A percentile compares a stretch with the other conserved stretches of the same genome.
These are phyloP conservation scores for Avahi laniger DNA, from an alignment of 2,797 vertebrate species.

Conservation along the genomic window DNA sequence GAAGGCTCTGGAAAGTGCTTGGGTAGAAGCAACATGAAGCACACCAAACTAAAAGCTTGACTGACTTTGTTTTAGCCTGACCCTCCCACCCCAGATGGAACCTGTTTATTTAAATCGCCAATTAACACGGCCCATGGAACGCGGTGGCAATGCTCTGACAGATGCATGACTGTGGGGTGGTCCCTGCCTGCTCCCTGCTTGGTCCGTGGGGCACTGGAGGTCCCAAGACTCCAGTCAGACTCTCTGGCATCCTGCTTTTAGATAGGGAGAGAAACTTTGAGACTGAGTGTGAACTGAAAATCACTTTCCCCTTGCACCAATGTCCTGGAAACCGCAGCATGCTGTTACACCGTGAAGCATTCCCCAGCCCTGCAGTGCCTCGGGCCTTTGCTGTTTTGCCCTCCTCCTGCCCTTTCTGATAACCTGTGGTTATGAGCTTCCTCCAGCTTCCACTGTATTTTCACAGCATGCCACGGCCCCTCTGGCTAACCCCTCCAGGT, in stretches of 20 bases:
- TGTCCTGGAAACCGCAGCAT: not conserved
- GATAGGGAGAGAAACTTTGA: not conserved
- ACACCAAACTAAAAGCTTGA: not conserved
- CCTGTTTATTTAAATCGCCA: not conserved
- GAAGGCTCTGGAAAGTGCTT: not conserved
- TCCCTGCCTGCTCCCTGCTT: not conserved
- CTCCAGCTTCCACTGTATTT: not conserved
- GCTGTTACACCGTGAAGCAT: accelerated
- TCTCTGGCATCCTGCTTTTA: not conserved
- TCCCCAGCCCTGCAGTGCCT: not conserved
- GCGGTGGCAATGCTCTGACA: not conserved
- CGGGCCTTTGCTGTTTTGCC: too few species aligned
- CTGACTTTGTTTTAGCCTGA: not conserved
- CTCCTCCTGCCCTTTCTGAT: not conserved
- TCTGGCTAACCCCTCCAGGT: not conserved
- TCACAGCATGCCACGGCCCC: not conserved
- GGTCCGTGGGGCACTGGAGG: not conserved
- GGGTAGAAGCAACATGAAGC: not conserved
- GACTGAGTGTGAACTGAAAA: not conserved
- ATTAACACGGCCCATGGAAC: not conserved
- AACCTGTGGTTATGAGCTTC: not conserved
- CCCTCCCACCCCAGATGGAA: not conserved
- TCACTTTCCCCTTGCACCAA: not conserved
- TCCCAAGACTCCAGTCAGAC: not conserved
- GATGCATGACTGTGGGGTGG: too few species aligned